These are phyloP conservation scores for Ursus arctos DNA, from an alignment of 2,113 vertebrate genomes.

Conservation along the genomic window DNA sequence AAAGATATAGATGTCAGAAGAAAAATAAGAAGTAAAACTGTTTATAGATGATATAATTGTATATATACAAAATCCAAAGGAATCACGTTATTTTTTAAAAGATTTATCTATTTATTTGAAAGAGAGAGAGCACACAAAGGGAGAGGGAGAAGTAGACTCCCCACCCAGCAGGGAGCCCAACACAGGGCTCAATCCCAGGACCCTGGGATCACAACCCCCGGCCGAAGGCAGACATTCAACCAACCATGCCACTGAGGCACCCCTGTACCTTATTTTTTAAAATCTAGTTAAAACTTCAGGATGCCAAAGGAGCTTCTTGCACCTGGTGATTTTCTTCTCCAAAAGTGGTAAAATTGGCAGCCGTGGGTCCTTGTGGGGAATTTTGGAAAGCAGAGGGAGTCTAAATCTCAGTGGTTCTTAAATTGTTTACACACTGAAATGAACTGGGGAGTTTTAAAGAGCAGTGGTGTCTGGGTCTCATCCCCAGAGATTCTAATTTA, in stretches of 20 bases:
- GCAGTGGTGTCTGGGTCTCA: conserved; percentile 30
- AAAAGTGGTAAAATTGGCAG: conserved; percentile 62
- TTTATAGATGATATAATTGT: background rate
- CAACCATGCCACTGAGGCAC: too few relatives aligned
- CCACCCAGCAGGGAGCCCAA: too few relatives aligned
- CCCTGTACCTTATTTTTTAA: background rate
- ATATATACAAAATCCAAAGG: background rate
- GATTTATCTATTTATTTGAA: background rate
- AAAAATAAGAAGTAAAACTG: background rate
- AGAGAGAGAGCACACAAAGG: too few relatives aligned
- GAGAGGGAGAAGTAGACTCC: too few relatives aligned
- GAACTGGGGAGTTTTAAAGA: conserved; percentile 46
- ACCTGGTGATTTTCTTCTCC: background rate
- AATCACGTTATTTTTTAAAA: background rate
- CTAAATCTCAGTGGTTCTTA: conserved; percentile 49
- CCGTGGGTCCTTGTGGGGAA: background rate
- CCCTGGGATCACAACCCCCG: too few relatives aligned
- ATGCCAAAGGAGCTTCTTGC: conserved; percentile 40
- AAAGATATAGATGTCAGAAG: background rate
- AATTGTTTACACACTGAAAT: conserved; percentile 41
- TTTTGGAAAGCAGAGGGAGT: conserved; percentile 35
- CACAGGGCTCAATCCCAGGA: too few relatives aligned
- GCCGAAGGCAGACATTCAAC: too few relatives aligned
- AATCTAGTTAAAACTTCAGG: background rate
- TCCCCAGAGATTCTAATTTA: conserved; percentile 49